phyloP scores from a whole-genome alignment of 2,797 vertebrate species.

The Eleutherodactylus coqui region DNA sequence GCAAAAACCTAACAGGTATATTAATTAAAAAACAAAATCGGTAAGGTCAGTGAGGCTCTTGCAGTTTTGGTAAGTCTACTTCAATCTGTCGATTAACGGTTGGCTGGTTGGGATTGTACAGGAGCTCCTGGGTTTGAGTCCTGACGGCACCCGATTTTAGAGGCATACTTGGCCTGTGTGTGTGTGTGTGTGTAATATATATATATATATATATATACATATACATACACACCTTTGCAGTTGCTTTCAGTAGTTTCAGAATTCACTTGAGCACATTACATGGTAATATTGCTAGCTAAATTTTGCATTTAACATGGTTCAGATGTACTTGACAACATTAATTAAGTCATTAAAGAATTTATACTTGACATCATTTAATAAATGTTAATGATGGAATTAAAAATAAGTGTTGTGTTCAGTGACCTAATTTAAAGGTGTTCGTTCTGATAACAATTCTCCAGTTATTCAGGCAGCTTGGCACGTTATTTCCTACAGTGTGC shows the following conservation, averaged over 20 bases:
- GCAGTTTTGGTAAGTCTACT: too few relatives aligned
- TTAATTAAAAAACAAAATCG: too few relatives aligned
- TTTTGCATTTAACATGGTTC: conserved; percentile 27
- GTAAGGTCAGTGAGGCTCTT: too few relatives aligned
- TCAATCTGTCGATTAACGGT: too few relatives aligned
- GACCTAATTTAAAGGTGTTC: conserved; percentile 46
- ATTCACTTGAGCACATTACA: background rate
- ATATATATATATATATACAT: too few relatives aligned
- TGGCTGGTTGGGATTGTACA: too few relatives aligned
- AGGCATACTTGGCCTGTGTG: too few relatives aligned
- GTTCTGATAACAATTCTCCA: conserved; percentile 8
- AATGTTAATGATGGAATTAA: conserved; percentile 43
- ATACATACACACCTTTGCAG: background rate
- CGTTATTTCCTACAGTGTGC: background rate
- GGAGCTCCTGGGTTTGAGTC: too few relatives aligned
- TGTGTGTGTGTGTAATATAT: too few relatives aligned
- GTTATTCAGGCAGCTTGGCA: background rate
- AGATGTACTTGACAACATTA: conserved; percentile 42
- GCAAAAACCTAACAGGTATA: too few relatives aligned
- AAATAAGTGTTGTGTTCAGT: conserved; percentile 40
- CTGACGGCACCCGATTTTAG: too few relatives aligned
- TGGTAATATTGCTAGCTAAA: background rate
- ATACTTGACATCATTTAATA: conserved; percentile 50
- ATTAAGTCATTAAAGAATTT: conserved; percentile 52
- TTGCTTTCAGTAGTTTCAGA: background rate